These are phyloP conservation scores for Osedax frankpressi DNA, from an alignment of 2,888 invertebrate species.

Conservation along the genomic window DNA sequence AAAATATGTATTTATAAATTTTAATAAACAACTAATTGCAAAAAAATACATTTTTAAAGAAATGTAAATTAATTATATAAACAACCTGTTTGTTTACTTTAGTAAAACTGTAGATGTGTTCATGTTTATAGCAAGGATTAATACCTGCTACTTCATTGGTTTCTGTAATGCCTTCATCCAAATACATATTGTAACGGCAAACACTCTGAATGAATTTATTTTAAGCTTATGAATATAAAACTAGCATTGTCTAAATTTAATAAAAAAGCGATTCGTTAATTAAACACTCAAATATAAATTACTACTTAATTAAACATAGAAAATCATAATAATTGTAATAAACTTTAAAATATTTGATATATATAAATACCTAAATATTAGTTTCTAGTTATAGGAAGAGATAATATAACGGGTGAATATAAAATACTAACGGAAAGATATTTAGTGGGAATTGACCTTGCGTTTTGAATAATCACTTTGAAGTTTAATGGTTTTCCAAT, in stretches of 20 bases:
- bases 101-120: slow-evolving; percentile 46
- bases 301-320: too few relatives aligned
- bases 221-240: too few relatives aligned
- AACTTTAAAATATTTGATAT: too few relatives aligned
- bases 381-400: neutral
- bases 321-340: too few relatives aligned
- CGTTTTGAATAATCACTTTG: slow-evolving; percentile 47
- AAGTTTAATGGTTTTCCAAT: slow-evolving; percentile 48
- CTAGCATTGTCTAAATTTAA: too few relatives aligned
- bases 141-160: slow-evolving; percentile 42
- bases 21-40: too few relatives aligned
- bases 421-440: slow-evolving; percentile 42
- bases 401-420: neutral
- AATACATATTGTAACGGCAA: slow-evolving; percentile 49
- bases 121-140: slow-evolving; percentile 49
- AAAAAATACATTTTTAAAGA: too few relatives aligned
- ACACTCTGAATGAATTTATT: slow-evolving; percentile 46
- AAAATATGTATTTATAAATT: too few relatives aligned
- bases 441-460: slow-evolving; percentile 48
- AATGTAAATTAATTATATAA: too few relatives aligned
- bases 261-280: too few relatives aligned
- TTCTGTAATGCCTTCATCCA: slow-evolving; percentile 45
- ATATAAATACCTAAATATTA: too few relatives aligned
- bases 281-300: too few relatives aligned
- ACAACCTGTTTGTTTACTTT: slow-evolving; percentile 48